Evolutionary conservation across 2,113 vertebrate species (phyloP).

Genomic region (Tragelaphus imberbis): DNA sequence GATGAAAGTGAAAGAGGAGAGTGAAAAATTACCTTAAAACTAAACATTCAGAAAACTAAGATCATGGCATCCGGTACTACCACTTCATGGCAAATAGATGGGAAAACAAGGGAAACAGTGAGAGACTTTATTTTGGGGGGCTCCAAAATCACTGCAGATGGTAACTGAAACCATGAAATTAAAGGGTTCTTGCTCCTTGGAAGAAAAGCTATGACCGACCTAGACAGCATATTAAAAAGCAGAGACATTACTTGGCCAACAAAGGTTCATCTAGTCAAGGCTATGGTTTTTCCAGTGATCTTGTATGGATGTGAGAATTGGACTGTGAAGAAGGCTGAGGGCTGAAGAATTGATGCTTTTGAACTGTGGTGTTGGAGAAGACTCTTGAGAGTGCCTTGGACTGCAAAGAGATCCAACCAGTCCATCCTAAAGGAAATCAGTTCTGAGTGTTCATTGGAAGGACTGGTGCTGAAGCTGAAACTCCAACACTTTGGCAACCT

Average conservation of each 20-base stretch:
- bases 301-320: neutral
- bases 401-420: neutral
- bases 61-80: neutral
- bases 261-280: neutral
- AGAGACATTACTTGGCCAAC: neutral
- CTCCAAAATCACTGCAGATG: neutral
- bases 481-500: neutral
- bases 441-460: neutral
- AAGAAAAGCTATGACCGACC: neutral
- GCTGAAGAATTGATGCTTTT: neutral
- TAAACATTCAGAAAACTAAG: neutral
- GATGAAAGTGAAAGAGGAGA: neutral
- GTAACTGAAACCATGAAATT: neutral
- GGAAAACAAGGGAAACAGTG: neutral
- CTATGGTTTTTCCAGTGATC: neutral
- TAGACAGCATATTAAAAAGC: neutral
- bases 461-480: neutral
- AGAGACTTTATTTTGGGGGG: neutral
- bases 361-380: neutral
- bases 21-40: neutral
- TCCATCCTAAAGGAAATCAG: neutral
- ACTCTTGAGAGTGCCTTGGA: neutral
- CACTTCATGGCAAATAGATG: neutral
- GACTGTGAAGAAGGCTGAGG: neutral
- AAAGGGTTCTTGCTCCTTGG: neutral